Percentiles rank a stretch among this genome's conserved stretches.
Conservation (phyloP, 2,888 invertebrate species). For the Trichopoda pennipes region DNA sequence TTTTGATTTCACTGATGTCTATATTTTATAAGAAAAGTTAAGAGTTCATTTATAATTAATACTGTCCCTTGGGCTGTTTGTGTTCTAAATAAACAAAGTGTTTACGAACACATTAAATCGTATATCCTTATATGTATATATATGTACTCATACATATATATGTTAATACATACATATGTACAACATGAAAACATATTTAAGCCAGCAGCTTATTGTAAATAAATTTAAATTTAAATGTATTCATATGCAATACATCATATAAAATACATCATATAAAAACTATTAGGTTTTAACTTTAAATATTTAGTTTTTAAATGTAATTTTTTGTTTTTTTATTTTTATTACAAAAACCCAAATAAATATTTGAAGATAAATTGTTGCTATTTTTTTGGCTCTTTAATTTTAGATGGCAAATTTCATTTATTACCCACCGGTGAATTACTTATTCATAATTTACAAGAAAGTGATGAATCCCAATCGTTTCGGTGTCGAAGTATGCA, state of each 20-base stretch:
- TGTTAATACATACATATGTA: no score
- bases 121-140: not conserved
- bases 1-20: not conserved
- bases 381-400: conserved; percentile 30
- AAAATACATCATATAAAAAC: no score
- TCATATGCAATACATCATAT: no score
- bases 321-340: conserved; percentile 3
- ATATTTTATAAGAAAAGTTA: conserved; percentile 32
- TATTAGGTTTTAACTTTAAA: not conserved
- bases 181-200: no score
- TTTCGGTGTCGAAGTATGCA: conserved; percentile 89
- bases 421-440: conserved; percentile 88
- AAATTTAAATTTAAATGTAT: not conserved
- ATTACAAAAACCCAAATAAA: not conserved
- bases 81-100: conserved; percentile 37
- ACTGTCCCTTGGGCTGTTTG: conserved; percentile 51
- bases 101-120: conserved; percentile 18
- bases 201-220: not conserved
- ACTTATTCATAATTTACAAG: conserved; percentile 87
- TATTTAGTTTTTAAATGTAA: not conserved
- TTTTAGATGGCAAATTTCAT: conserved; percentile 88
- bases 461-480: conserved; percentile 87
- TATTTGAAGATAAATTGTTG: not conserved
- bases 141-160: not conserved
- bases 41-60: conserved; percentile 44